Conservation (phyloP, 2,888 invertebrate species). For the Hemaris fuciformis region DNA sequence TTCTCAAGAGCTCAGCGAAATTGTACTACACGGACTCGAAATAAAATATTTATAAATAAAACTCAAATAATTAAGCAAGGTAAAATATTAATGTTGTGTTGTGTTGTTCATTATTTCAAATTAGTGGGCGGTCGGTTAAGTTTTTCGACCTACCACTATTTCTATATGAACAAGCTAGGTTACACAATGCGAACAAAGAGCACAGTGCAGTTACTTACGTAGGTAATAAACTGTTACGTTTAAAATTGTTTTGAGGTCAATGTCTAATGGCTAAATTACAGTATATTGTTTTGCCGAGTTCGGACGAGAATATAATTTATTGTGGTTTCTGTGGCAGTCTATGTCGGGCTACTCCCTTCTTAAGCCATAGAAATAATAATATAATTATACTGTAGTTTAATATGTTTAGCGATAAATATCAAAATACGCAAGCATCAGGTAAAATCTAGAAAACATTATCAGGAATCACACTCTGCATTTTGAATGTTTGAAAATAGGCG, state of each 20-base stretch:
- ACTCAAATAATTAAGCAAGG: background rate
- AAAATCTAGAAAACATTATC: too few species aligned
- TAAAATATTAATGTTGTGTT: conserved; percentile 23
- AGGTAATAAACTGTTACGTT: conserved; percentile 46
- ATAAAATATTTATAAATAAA: too few species aligned
- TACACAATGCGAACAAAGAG: conserved; percentile 37
- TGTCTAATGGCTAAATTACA: conserved; percentile 37
- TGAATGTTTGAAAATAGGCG: too few species aligned
- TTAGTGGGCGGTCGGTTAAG: conserved; percentile 29
- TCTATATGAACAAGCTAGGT: conserved; percentile 29
- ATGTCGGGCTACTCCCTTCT: too few species aligned
- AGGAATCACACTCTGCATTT: too few species aligned
- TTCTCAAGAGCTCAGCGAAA: too few species aligned
- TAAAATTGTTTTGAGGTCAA: conserved; percentile 60
- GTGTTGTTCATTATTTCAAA: conserved; percentile 22
- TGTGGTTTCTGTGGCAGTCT: background rate
- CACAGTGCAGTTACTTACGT: conserved; percentile 18
- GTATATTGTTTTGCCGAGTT: conserved; percentile 6
- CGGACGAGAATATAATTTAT: background rate
- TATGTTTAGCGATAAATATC: too few species aligned
- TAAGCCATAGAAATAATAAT: too few species aligned
- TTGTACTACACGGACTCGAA: too few species aligned
- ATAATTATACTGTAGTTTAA: too few species aligned
- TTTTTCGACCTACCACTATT: conserved; percentile 37
- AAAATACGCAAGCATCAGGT: too few species aligned